These are phyloP conservation scores for honey bee (Apis mellifera) DNA, from an alignment of 1,140 invertebrate genomes.

Conservation along the genomic window DNA sequence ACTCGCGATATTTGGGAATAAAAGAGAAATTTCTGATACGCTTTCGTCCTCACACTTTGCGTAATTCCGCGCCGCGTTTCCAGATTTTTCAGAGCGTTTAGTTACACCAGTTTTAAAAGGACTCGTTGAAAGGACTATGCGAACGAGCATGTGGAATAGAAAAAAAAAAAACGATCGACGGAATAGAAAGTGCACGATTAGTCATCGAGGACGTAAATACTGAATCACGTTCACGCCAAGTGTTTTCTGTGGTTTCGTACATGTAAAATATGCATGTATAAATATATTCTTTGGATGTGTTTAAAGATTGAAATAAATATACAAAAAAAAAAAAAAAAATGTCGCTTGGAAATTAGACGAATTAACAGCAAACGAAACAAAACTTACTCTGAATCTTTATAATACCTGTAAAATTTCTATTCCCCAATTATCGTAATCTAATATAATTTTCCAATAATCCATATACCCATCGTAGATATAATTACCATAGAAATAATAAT, in stretches of 20 bases:
- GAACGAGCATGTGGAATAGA: neutral
- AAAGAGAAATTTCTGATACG: neutral
- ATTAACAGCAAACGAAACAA: too few species aligned
- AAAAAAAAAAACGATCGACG: constrained; percentile 38
- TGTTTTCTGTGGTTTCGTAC: neutral
- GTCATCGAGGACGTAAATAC: constrained; percentile 53
- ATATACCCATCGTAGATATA: neutral
- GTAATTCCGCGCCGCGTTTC: neutral
- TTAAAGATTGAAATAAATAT: too few species aligned
- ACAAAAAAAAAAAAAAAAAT: too few species aligned
- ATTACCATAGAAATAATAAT: too few species aligned
- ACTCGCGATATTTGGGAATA: neutral
- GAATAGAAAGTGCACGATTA: constrained; percentile 64
- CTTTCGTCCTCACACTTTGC: neutral
- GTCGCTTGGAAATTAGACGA: too few species aligned
- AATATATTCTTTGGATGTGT: too few species aligned
- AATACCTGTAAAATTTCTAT: too few species aligned
- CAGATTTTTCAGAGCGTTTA: too few species aligned
- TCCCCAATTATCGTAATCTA: too few species aligned
- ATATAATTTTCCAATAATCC: too few species aligned
- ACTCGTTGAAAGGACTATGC: neutral
- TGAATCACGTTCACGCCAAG: constrained; percentile 32
- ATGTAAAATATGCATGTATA: neutral
- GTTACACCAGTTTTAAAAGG: neutral
- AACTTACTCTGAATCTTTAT: too few species aligned